Percentiles rank a stretch among this genome's conserved stretches.
phyloP scores from a whole-genome alignment of 1,140 invertebrate genomes.

The Pinna nobilis region DNA sequence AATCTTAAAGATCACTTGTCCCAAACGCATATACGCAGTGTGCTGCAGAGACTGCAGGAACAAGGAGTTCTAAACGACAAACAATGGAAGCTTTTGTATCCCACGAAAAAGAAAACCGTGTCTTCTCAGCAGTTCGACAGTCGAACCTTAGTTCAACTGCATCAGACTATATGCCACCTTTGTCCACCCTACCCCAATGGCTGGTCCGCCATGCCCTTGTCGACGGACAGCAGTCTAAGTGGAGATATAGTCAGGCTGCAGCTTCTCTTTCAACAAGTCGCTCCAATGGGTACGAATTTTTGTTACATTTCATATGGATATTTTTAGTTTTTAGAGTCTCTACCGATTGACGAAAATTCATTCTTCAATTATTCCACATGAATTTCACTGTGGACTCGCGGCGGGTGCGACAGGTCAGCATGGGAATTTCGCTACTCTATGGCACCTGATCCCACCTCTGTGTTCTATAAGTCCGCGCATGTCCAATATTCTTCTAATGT shows the following conservation, averaged over 20 bases:
- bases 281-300: constrained; percentile 38
- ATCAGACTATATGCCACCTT: constrained; percentile 67
- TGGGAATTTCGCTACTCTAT: too few species aligned
- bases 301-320: too few species aligned
- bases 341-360: too few species aligned
- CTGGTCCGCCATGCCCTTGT: constrained; percentile 56
- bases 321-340: too few species aligned
- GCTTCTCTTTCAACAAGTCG: constrained; percentile 52
- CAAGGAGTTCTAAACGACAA: constrained; percentile 50
- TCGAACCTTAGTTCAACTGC: constrained; percentile 52
- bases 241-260: constrained; percentile 65
- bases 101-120: constrained; percentile 48
- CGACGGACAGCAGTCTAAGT: constrained; percentile 59
- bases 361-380: too few species aligned
- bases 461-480: too few species aligned
- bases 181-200: constrained; percentile 68
- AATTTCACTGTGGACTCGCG: too few species aligned
- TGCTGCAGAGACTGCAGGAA: constrained; percentile 52
- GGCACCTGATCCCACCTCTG: too few species aligned
- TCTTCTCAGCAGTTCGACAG: constrained; percentile 60
- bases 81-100: constrained; percentile 66
- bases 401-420: too few species aligned
- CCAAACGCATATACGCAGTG: constrained; percentile 54
- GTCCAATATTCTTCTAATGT: too few species aligned
- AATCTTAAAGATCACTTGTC: constrained; percentile 59